These are phyloP conservation scores for Dromaius novaehollandiae DNA, from an alignment of 2,113 vertebrate genomes.

Conservation along the genomic window DNA sequence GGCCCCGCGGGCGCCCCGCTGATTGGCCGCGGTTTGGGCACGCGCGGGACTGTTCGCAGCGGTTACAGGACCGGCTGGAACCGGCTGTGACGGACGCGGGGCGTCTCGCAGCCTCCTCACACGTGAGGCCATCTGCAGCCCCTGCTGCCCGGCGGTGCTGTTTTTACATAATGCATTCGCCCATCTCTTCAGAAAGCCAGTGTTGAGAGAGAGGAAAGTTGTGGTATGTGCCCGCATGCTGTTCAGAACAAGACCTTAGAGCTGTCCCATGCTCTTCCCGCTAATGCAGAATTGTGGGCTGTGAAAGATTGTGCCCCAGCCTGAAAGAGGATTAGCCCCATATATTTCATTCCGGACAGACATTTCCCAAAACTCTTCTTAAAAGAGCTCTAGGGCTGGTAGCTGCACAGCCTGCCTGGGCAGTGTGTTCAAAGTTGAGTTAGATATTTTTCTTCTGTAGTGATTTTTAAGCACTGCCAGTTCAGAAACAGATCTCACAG, in stretches of 20 bases:
- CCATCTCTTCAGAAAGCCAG: rapidly evolving
- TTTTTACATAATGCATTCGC: rapidly evolving
- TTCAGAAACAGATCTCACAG: background rate
- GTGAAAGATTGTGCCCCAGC: rapidly evolving
- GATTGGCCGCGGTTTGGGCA: background rate
- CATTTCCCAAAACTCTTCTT: background rate
- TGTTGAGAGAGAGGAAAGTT: rapidly evolving
- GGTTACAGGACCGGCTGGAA: rapidly evolving
- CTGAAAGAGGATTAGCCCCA: rapidly evolving
- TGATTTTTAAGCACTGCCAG: background rate
- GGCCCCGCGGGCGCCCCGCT: too few species aligned
- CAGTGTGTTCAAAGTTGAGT: rapidly evolving
- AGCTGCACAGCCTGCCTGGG: rapidly evolving
- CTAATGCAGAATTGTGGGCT: rapidly evolving
- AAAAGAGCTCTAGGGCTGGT: rapidly evolving
- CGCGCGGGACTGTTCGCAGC: rapidly evolving
- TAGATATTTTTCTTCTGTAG: background rate
- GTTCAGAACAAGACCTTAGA: rapidly evolving
- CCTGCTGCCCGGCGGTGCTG: rapidly evolving
- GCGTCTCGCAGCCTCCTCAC: rapidly evolving
- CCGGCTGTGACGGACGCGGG: rapidly evolving
- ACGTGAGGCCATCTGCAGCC: rapidly evolving
- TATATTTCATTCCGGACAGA: rapidly evolving
- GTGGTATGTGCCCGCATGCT: rapidly evolving
- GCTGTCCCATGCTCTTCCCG: background rate